These are phyloP conservation scores for Rhinoderma darwinii DNA, from an alignment of 2,113 vertebrate species.

Conservation along the genomic window DNA sequence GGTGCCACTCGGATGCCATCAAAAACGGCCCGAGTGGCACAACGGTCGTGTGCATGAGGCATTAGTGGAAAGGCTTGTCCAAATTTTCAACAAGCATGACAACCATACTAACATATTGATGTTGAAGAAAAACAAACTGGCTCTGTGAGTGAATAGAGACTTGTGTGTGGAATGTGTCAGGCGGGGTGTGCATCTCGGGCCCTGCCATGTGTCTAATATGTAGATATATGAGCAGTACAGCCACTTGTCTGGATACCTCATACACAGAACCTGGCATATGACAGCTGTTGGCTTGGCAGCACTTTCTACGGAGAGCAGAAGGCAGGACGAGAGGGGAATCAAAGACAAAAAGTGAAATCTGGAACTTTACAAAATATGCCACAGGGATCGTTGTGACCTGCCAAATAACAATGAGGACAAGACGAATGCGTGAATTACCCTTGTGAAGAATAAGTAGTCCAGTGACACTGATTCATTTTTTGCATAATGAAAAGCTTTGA, in stretches of 20 bases:
- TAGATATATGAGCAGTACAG: not conserved
- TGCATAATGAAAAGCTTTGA: not conserved
- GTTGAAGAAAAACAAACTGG: not conserved
- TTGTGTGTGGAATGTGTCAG: not conserved
- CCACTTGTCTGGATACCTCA: slow-evolving; percentile 30
- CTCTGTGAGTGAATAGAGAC: not conserved
- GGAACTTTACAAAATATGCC: slow-evolving; percentile 40
- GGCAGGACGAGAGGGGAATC: slow-evolving; percentile 26
- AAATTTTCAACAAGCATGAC: not conserved
- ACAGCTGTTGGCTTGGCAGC: slow-evolving; percentile 52
- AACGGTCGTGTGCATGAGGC: not conserved
- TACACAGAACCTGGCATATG: slow-evolving; percentile 39
- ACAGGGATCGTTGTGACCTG: slow-evolving; percentile 54
- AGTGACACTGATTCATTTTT: not conserved
- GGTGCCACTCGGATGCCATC: too few species aligned
- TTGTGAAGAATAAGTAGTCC: not conserved
- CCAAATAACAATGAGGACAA: slow-evolving; percentile 51
- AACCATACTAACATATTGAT: not conserved
- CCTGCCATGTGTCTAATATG: slow-evolving; percentile 23
- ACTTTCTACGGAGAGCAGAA: slow-evolving; percentile 23
- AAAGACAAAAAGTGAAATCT: slow-evolving; percentile 42
- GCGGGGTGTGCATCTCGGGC: not conserved
- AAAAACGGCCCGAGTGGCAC: too few species aligned
- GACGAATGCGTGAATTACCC: not conserved
- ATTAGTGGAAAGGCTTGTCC: not conserved